These are phyloP conservation scores for Bucorvus abyssinicus DNA, from an alignment of 2,797 vertebrate species.

Conservation along the genomic window DNA sequence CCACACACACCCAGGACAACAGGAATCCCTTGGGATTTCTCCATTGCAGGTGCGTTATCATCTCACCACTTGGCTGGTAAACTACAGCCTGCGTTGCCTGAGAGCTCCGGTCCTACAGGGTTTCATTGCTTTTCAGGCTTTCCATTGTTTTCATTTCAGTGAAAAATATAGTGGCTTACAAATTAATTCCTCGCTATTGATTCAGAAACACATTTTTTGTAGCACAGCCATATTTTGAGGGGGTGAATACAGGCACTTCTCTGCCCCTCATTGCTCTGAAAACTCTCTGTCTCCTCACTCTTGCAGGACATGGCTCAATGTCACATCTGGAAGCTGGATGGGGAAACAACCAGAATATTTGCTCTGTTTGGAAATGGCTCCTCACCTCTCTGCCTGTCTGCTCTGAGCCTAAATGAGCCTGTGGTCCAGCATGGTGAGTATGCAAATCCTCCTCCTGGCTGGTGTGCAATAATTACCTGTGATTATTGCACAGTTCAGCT, in stretches of 20 bases:
- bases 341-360: neutral
- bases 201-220: neutral
- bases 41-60: neutral
- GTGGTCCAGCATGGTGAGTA: neutral
- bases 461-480: constrained; percentile 27
- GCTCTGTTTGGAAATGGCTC: neutral
- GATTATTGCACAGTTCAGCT: constrained; percentile 61
- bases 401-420: neutral
- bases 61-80: neutral
- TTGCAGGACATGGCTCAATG: neutral
- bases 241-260: neutral
- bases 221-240: neutral
- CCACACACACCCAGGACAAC: fast-evolving
- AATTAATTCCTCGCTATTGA: neutral
- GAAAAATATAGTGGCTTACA: neutral
- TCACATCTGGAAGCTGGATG: neutral
- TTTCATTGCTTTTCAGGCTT: neutral
- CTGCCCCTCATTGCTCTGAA: neutral
- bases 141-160: neutral
- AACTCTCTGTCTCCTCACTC: neutral
- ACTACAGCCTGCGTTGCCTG: fast-evolving
- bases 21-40: neutral
- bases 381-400: neutral
- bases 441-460: neutral
- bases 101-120: neutral